Conservation (phyloP, 2,797 vertebrate genomes). For the Mus minutoides region DNA sequence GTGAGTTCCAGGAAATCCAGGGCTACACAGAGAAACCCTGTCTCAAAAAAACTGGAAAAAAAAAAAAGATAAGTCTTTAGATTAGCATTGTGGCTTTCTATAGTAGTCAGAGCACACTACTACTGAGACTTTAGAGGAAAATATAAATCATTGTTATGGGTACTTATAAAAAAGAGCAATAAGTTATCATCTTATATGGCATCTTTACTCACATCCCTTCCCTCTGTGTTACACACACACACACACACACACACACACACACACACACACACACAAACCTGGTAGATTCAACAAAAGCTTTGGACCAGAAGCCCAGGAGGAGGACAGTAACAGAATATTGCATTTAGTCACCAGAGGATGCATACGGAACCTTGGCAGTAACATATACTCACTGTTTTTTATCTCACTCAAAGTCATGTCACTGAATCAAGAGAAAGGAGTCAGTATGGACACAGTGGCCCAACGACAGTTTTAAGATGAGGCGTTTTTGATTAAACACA, state of each 20-base stretch:
- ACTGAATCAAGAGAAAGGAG: slow-evolving; percentile 26
- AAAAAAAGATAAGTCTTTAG: slow-evolving; percentile 63
- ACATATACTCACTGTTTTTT: background rate
- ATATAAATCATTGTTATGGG: background rate
- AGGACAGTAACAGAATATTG: background rate
- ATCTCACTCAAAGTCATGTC: slow-evolving; percentile 27
- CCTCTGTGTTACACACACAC: slow-evolving; percentile 17
- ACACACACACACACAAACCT: no score
- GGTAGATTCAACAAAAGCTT: slow-evolving; percentile 40
- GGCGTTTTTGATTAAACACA: background rate
- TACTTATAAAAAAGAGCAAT: background rate
- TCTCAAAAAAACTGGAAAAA: no score
- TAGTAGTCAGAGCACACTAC: slow-evolving; percentile 42
- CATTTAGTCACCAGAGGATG: background rate
- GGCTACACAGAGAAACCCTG: no score
- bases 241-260: no score
- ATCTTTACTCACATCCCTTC: slow-evolving; percentile 35
- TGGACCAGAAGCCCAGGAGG: background rate
- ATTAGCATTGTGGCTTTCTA: slow-evolving; percentile 21
- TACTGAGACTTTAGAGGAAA: slow-evolving; percentile 44
- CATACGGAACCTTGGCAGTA: background rate
- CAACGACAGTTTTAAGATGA: slow-evolving; percentile 40
- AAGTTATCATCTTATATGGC: background rate
- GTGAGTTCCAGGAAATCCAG: no score
- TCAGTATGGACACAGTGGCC: slow-evolving; percentile 41